Evolutionary conservation across 2,113 vertebrate genomes (phyloP), one percentile per base, ranked within the genome.

Genomic region (Calidris pygmaea): DNA sequence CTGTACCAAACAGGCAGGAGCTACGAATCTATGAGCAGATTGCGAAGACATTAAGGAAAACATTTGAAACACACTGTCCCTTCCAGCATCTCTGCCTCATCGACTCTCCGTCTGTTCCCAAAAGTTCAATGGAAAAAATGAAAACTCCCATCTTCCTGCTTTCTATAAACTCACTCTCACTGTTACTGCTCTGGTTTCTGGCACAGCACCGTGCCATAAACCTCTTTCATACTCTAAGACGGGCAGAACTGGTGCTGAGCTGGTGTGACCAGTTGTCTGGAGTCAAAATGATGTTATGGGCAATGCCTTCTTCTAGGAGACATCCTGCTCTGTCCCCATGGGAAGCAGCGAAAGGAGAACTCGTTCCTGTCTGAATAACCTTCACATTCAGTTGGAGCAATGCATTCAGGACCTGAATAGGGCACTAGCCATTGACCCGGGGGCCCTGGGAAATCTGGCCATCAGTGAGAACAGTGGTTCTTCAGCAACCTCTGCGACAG

Each of bases 71-170:
- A 60, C 35, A 53, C 63, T 93, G 88, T 93, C 92, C 92, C 52
- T 96, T 94, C 90, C 90, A 96, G 88, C 73, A 96, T 92, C 65
- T 81, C 83, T 93, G 93, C 70, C 79, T 96, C 95, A 95, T 90
- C 13, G 0, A 75, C 22, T 74, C 88, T 94, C 96, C 96, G 96
- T 95, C 96, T 96, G 96, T 81, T 96, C 68, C 79, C 80, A 87
- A 60, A 96, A 93, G 81, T 80, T 93, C 78, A 95, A 24, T 0
- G 27, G 82, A 94, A 95, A 94, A 85, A 89, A 89, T 59, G 43
- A 88, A 94, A 95, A 60, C 29, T 68, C 45, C 19, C 20, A 30
- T 81, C 85, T 89, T 92, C 81, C 74, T 85, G 10, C 65, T 93
- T 81, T 82, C 60, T 72, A 45, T 87, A 93, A 93, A 67, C 52